Evolutionary conservation across 2,113 vertebrate species (phyloP).

Genomic region (Tychaedon coryphoeus): DNA sequence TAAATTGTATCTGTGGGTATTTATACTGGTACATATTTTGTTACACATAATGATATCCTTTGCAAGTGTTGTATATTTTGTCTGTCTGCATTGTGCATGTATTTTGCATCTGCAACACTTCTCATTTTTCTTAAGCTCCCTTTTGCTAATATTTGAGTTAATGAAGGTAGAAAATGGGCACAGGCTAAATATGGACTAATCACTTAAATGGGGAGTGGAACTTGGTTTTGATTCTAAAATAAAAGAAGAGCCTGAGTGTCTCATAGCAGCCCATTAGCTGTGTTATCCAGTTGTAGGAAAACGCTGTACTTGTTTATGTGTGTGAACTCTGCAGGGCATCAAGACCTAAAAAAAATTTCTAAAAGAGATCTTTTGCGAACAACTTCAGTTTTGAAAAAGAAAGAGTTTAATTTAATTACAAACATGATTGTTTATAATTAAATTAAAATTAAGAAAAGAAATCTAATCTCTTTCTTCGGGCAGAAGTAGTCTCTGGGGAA

Average conservation of each 20-base stretch:
- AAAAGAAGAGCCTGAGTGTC: constrained; percentile 14
- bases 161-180: background rate
- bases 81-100: background rate
- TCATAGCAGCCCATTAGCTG: constrained; percentile 24
- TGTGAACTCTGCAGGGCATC: background rate
- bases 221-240: constrained; percentile 38
- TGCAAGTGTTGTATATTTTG: background rate
- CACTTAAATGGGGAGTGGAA: background rate
- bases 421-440: background rate
- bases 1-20: background rate
- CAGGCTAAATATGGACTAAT: constrained; percentile 15
- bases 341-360: background rate
- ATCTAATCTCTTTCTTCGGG: background rate
- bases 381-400: background rate
- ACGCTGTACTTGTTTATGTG: background rate
- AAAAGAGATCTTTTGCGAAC: background rate
- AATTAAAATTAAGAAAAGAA: background rate
- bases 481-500: background rate
- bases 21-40: background rate
- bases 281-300: constrained; percentile 29
- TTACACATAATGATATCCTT: background rate
- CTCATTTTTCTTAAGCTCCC: constrained; percentile 17
- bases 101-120: background rate
- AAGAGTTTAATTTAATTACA: background rate
- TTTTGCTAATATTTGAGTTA: constrained; percentile 36